Conservation (phyloP, 2,888 invertebrate genomes). For the Agrenia bidenticulata region DNA sequence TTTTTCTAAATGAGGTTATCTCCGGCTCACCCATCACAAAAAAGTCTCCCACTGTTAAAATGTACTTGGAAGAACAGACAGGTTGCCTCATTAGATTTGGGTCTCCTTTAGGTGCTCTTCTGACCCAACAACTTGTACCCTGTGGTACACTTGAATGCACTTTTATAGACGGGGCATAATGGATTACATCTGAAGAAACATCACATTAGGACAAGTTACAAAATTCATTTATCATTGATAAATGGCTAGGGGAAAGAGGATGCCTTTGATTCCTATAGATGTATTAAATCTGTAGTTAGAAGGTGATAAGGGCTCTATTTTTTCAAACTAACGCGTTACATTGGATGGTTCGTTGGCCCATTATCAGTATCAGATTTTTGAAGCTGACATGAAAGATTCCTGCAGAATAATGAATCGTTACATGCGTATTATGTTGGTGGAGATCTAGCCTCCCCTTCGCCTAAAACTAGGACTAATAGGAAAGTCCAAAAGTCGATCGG, state of each 20-base stretch:
- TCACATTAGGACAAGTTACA: conserved; percentile 27
- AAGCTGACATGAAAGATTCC: conserved; percentile 18
- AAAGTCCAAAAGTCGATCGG: neutral
- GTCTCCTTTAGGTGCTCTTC: neutral
- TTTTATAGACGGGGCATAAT: conserved; percentile 2
- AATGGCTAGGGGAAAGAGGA: conserved; percentile 8
- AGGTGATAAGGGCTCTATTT: neutral
- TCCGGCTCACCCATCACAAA: conserved; percentile 4
- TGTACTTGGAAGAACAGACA: neutral
- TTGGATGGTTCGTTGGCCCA: conserved; percentile 6
- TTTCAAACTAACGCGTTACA: neutral
- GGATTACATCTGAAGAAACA: conserved; percentile 8
- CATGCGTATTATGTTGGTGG: conserved; percentile 42
- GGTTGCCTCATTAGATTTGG: conserved; percentile 15
- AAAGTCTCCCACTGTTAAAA: conserved; percentile 17
- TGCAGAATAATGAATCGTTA: conserved; percentile 49
- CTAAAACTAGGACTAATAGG: conserved; percentile 8
- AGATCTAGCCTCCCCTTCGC: conserved; percentile 40
- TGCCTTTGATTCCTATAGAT: conserved; percentile 1
- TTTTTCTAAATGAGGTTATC: conserved; percentile 14
- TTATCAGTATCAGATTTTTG: conserved; percentile 8
- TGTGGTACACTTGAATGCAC: neutral
- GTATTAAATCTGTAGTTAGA: neutral
- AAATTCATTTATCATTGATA: conserved; percentile 35
- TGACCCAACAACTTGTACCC: conserved; percentile 2